phyloP scores from a whole-genome alignment of 2,888 invertebrate species.

The Dicyrtoma fusca region DNA sequence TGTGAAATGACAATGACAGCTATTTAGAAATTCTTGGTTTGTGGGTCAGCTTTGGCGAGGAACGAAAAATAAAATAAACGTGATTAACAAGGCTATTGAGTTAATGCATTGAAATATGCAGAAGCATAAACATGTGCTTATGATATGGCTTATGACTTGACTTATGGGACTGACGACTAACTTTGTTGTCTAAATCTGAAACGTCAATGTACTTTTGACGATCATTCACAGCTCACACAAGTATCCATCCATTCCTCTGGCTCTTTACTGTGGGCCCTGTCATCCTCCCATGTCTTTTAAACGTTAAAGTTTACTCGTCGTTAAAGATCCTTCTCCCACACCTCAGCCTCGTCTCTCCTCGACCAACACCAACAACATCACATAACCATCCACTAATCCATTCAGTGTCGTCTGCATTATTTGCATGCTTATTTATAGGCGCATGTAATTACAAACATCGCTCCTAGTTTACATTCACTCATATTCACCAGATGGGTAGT shows the following conservation, averaged over 20 bases:
- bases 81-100: conserved; percentile 24
- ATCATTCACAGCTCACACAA: too few relatives aligned
- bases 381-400: too few relatives aligned
- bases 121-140: conserved; percentile 1
- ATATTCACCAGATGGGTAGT: too few relatives aligned
- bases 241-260: too few relatives aligned
- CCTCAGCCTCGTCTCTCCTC: background rate
- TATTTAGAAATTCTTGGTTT: conserved; percentile 20
- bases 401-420: too few relatives aligned
- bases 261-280: too few relatives aligned
- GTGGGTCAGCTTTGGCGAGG: conserved; percentile 21
- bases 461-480: too few relatives aligned
- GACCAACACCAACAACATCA: too few relatives aligned
- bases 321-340: background rate
- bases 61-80: conserved; percentile 20
- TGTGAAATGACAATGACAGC: conserved; percentile 15
- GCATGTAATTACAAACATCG: too few relatives aligned
- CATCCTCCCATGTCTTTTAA: background rate
- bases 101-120: conserved; percentile 9
- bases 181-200: background rate
- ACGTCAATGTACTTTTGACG: conserved; percentile 23
- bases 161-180: too few relatives aligned
- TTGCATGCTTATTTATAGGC: too few relatives aligned
- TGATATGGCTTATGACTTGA: background rate
- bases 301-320: background rate